phyloP scores from a whole-genome alignment of 2,113 vertebrate species.

The Pleuronectes platessa region DNA sequence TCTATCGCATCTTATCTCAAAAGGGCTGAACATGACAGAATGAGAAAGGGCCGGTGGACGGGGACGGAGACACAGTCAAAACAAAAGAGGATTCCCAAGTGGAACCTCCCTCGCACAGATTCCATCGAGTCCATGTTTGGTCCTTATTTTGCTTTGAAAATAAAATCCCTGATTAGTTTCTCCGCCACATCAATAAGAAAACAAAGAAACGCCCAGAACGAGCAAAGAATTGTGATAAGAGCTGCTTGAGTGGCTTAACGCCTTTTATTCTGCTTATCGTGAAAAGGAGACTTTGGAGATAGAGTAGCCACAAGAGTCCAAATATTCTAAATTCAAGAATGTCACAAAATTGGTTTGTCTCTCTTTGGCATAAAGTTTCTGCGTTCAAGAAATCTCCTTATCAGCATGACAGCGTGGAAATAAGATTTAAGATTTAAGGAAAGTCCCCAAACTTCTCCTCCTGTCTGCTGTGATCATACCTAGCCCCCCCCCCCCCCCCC shows the following conservation, averaged over 20 bases:
- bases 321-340: no score
- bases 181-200: background rate
- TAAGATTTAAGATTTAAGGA: constrained; percentile 33
- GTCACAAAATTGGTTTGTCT: no score
- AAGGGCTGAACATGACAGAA: background rate
- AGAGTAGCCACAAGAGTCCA: background rate
- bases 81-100: constrained; percentile 18
- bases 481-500: background rate
- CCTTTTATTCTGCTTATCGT: constrained; percentile 19
- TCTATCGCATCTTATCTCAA: constrained; percentile 35
- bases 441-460: constrained; percentile 11
- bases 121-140: constrained; percentile 40
- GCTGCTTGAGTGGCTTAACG: constrained; percentile 4
- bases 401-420: background rate
- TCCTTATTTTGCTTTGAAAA: constrained; percentile 16
- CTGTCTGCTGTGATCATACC: constrained; percentile 5
- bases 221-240: constrained; percentile 29
- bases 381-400: background rate
- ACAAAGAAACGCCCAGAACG: constrained; percentile 9
- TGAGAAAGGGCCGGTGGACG: background rate
- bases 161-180: constrained; percentile 1
- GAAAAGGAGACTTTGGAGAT: background rate
- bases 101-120: background rate
- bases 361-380: no score
- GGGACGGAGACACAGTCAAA: constrained; percentile 28